Evolutionary conservation across 2,113 vertebrate genomes (phyloP), one percentile per base, ranked within the genome.

Genomic region (Bubo bubo): DNA sequence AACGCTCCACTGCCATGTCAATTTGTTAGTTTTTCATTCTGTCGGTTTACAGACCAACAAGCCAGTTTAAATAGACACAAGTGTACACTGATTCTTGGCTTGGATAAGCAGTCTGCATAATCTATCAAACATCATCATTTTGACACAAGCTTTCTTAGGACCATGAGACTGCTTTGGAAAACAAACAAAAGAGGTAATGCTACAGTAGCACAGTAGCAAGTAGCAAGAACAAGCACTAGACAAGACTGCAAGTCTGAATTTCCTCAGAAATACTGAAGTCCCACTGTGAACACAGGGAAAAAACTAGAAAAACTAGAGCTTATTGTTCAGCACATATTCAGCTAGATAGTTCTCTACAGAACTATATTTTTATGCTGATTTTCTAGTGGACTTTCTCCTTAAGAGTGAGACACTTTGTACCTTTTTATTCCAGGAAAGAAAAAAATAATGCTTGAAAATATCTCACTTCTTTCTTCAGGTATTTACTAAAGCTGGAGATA

Each of bases 41-140:
- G 75, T 94, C 91, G 49, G 34, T 43, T 97, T 93, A 90, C 45
- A 94, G 93, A 84, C 53, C 91, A 74, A 95, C 62, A 96, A 96
- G 66, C 27, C 79, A 76, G 60, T 92, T 97, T 94, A 86, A 96
- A 86, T 55, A 96, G 71, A 86, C 64, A 86, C 28, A 84, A 84
- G 39, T 74, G 63, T 96, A 90, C 6, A 89, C 41, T 83, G 75
- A 96, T 92, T 86, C 95, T 93, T 81, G 60, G 24, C 91, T 96
- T 95, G 64, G 45, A 90, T 80, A 71, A 97, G 32, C 62, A 83
- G 21, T 30, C 45, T 94, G 59, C 77, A 88, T 76, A 64, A 59
- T 95, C 95, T 91, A 86, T 68, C 45, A 93, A 95, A 72, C 60
- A 12, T 82, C 52, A 91, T 67, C 20, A 74, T 86, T 95, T 87